Evolutionary conservation across 2,113 vertebrate species (phyloP).

Genomic region (Hippocampus zosterae): DNA sequence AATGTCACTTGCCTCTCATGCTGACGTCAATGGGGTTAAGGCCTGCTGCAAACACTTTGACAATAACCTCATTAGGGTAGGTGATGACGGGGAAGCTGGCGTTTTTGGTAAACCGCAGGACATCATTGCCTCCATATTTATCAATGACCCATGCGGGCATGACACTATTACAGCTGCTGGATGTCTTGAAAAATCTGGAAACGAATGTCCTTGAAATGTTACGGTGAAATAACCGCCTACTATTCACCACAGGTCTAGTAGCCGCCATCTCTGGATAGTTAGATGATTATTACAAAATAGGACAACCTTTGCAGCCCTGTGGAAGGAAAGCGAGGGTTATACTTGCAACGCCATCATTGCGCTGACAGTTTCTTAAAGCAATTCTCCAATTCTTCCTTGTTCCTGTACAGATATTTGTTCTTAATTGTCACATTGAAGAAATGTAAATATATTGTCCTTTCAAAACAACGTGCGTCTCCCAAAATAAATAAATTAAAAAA

Average conservation of each 20-base stretch:
- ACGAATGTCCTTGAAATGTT: background rate
- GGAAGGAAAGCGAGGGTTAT: no score
- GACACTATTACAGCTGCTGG: slow-evolving; percentile 44
- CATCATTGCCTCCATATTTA: slow-evolving; percentile 83
- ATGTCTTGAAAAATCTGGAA: slow-evolving; percentile 59
- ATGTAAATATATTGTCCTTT: background rate
- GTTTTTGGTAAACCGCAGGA: slow-evolving; percentile 80
- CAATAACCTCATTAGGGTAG: slow-evolving; percentile 90
- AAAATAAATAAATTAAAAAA: background rate
- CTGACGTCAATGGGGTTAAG: slow-evolving; percentile 90
- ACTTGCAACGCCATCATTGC: background rate
- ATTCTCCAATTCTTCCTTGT: background rate
- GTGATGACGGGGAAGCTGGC: slow-evolving; percentile 80
- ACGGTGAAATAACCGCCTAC: slow-evolving; percentile 13
- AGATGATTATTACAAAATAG: background rate
- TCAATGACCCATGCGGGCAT: slow-evolving; percentile 97
- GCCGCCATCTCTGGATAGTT: slow-evolving; percentile 35
- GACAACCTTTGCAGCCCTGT: background rate
- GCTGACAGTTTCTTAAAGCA: background rate
- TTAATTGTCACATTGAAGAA: background rate
- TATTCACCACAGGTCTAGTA: slow-evolving; percentile 20
- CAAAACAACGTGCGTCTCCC: slow-evolving; percentile 5
- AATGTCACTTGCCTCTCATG: slow-evolving; percentile 88
- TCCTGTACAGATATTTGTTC: background rate
- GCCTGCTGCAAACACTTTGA: slow-evolving; percentile 86